Conservation (phyloP, 2,797 vertebrate genomes). For the Mastacembelus armatus region DNA sequence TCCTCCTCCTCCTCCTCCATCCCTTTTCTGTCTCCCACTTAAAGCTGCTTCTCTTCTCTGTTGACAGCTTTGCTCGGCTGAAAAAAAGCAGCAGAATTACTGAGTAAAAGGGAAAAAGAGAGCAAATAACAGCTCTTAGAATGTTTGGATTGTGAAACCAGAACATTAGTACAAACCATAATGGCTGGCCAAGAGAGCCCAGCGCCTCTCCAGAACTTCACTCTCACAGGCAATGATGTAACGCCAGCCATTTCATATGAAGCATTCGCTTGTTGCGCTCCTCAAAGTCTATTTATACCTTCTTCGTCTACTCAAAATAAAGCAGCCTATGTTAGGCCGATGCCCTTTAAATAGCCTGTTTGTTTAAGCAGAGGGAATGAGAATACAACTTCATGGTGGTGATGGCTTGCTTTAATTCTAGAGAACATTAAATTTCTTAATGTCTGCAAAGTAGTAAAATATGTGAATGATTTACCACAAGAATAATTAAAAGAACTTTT, state of each 20-base stretch:
- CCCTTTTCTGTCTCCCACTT: slow-evolving; percentile 67
- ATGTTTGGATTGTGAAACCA: slow-evolving; percentile 89
- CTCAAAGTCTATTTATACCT: slow-evolving; percentile 86
- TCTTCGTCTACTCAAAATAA: slow-evolving; percentile 83
- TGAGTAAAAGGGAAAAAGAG: slow-evolving; percentile 83
- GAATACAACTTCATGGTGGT: slow-evolving; percentile 54
- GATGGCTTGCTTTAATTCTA: slow-evolving; percentile 49
- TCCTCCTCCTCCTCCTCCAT: slow-evolving; percentile 42
- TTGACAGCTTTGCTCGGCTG: slow-evolving; percentile 77
- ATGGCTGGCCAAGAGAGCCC: slow-evolving; percentile 83
- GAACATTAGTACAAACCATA: slow-evolving; percentile 89
- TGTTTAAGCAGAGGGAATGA: slow-evolving; percentile 75
- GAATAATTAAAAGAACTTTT: slow-evolving; percentile 39
- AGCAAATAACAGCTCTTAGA: slow-evolving; percentile 87
- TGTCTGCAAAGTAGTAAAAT: slow-evolving; percentile 50
- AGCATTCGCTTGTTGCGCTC: slow-evolving; percentile 85
- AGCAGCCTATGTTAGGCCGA: slow-evolving; percentile 80
- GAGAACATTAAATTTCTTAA: slow-evolving; percentile 36
- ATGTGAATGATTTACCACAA: slow-evolving; percentile 34
- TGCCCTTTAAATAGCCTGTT: slow-evolving; percentile 83
- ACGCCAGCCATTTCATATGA: slow-evolving; percentile 86
- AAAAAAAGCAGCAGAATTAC: slow-evolving; percentile 81
- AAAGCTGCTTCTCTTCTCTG: slow-evolving; percentile 75
- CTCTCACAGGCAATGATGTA: slow-evolving; percentile 86
- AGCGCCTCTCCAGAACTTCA: slow-evolving; percentile 81